Evolutionary conservation across 2,797 vertebrate genomes (phyloP).

Genomic region (Chrosomus eos): DNA sequence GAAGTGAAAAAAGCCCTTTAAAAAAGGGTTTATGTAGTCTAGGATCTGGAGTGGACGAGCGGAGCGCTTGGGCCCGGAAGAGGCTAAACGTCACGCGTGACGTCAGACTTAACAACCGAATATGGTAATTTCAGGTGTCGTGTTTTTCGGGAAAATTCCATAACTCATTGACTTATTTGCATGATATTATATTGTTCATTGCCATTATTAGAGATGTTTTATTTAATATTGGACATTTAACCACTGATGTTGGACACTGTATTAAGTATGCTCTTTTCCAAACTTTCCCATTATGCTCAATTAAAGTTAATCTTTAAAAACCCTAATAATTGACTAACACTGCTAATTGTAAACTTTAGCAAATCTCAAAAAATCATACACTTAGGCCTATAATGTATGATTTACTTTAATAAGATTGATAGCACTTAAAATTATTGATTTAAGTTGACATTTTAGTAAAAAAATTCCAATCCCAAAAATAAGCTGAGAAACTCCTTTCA

Average conservation of each 20-base stretch:
- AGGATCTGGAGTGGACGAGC: too few species aligned
- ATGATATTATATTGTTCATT: too few species aligned
- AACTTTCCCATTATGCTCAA: neutral
- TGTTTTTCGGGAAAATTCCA: neutral
- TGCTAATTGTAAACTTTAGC: neutral
- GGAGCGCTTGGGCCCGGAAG: too few species aligned
- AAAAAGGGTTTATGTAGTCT: too few species aligned
- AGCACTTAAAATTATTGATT: neutral
- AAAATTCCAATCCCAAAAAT: slow-evolving; percentile 45
- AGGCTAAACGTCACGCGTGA: too few species aligned
- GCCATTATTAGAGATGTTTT: neutral
- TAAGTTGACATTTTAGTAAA: slow-evolving; percentile 10
- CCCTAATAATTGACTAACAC: neutral
- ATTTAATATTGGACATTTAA: neutral
- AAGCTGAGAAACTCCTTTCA: slow-evolving; percentile 39
- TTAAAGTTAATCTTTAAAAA: neutral
- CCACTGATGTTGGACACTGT: neutral
- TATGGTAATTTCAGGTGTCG: neutral
- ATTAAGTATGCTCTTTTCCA: neutral
- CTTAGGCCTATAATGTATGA: neutral
- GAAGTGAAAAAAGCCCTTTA: too few species aligned
- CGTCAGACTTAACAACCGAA: too few species aligned
- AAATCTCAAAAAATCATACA: neutral
- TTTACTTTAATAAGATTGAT: neutral
- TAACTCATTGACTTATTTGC: neutral